Percentiles rank a stretch among this genome's conserved stretches.
Evolutionary conservation across 2,113 vertebrate species (phyloP).

Genomic region (Elanus axillaris): DNA sequence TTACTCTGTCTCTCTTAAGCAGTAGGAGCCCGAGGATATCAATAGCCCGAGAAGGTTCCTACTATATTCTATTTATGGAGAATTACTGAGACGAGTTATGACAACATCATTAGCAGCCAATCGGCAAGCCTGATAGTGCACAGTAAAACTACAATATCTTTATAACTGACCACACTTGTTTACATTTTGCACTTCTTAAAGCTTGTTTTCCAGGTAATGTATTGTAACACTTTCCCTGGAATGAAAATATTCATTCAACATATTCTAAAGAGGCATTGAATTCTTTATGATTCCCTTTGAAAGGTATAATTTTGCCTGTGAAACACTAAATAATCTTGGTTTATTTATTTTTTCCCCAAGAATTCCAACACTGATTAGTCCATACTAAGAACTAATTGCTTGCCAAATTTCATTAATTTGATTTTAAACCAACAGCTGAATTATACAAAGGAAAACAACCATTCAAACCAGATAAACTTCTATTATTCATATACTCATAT

Average conservation of each 20-base stretch:
- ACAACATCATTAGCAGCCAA: background rate
- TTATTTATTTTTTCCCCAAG: background rate
- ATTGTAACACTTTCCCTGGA: background rate
- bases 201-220: background rate
- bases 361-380: background rate
- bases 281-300: background rate
- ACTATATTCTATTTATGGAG: background rate
- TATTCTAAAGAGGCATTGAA: background rate
- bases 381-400: background rate
- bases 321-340: background rate
- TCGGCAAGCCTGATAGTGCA: background rate
- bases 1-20: background rate
- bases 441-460: slow-evolving; percentile 9
- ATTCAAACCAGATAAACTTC: slow-evolving; percentile 11
- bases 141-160: background rate
- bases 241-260: slow-evolving; percentile 33
- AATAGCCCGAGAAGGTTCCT: background rate
- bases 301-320: background rate
- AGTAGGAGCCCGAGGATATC: background rate
- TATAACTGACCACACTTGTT: background rate
- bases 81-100: background rate
- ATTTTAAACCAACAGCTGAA: slow-evolving; percentile 12
- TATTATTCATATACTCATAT: slow-evolving; percentile 24
- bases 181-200: background rate
- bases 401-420: slow-evolving; percentile 35